A percentile compares a stretch with the other conserved stretches of the same genome.
Evolutionary conservation across 2,113 vertebrate genomes (phyloP).

Genomic region (Peromyscus polionotus): DNA sequence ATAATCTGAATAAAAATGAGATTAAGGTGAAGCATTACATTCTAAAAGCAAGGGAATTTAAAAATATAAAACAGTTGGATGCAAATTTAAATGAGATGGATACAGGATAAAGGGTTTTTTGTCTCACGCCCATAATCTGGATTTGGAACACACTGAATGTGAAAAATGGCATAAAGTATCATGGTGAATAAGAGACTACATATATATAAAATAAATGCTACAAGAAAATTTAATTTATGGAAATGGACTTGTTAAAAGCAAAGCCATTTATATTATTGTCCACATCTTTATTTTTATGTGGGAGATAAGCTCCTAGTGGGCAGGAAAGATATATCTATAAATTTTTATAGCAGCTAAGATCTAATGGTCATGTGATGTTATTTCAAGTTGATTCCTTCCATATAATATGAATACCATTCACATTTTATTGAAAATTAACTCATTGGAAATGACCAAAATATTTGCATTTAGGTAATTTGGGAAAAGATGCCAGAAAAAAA

Average conservation of each 20-base stretch:
- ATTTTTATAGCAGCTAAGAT: not conserved
- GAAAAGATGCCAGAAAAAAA: conserved; percentile 24
- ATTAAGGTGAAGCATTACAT: conserved; percentile 1
- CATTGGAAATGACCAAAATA: conserved; percentile 47
- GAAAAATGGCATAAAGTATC: not conserved
- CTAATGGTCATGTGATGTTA: not conserved
- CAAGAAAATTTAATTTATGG: not conserved
- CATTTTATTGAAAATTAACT: conserved; percentile 53
- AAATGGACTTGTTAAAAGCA: conserved; percentile 52
- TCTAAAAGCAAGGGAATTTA: conserved; percentile 12
- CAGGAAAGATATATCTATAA: conserved; percentile 60
- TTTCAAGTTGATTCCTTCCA: conserved; percentile 41
- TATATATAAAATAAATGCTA: conserved; percentile 28
- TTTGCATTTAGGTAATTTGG: conserved; percentile 6
- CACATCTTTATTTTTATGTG: conserved; percentile 50
- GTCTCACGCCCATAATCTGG: not conserved
- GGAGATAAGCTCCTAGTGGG: conserved; percentile 80
- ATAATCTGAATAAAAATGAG: conserved; percentile 25
- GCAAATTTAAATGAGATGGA: conserved; percentile 40
- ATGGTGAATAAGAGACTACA: conserved; percentile 34
- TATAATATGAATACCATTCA: conserved; percentile 59
- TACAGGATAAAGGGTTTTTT: not conserved
- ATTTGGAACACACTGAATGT: conserved; percentile 15
- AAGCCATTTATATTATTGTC: conserved; percentile 25
- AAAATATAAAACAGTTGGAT: conserved; percentile 15